Evolutionary conservation across 2,113 vertebrate genomes (phyloP).

Genomic region (Campylomormyrus tamandua): DNA sequence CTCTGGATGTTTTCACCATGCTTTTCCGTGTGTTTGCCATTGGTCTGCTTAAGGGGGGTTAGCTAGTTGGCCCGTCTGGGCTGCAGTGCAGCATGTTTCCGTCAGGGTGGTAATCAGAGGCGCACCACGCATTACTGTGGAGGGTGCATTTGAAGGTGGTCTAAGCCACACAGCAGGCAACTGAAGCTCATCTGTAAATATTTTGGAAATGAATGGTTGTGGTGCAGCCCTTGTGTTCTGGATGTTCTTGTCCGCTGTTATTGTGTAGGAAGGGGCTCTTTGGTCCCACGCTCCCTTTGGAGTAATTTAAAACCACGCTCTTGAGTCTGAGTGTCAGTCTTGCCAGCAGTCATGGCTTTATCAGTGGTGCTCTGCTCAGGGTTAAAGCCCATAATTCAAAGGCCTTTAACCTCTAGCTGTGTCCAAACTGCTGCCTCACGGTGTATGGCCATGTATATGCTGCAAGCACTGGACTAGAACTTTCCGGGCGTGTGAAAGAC

Average conservation of each 20-base stretch:
- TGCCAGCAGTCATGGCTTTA: background rate
- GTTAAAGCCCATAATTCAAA: background rate
- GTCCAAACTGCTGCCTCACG: background rate
- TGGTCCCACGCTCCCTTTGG: background rate
- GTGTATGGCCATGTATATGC: background rate
- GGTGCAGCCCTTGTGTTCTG: background rate
- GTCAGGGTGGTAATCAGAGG: conserved; percentile 24
- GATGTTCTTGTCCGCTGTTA: background rate
- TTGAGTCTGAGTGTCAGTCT: background rate
- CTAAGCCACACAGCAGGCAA: conserved; percentile 13
- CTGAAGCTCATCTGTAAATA: conserved; percentile 22
- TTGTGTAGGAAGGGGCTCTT: background rate
- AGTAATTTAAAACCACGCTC: background rate
- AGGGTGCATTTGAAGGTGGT: conserved; percentile 4
- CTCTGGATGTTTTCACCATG: background rate
- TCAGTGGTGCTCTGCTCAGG: background rate
- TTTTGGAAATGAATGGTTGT: conserved; percentile 10
- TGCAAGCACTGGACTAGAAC: background rate
- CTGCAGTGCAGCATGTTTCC: conserved; percentile 8
- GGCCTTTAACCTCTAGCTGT: background rate
- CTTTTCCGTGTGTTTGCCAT: background rate
- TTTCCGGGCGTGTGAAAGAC: background rate
- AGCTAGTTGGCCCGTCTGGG: background rate
- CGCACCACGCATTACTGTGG: conserved; percentile 6
- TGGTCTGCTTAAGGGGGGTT: background rate